These are phyloP conservation scores for Hirtodrosophila trivittata DNA, from an alignment of 2,888 invertebrate genomes.

Conservation along the genomic window DNA sequence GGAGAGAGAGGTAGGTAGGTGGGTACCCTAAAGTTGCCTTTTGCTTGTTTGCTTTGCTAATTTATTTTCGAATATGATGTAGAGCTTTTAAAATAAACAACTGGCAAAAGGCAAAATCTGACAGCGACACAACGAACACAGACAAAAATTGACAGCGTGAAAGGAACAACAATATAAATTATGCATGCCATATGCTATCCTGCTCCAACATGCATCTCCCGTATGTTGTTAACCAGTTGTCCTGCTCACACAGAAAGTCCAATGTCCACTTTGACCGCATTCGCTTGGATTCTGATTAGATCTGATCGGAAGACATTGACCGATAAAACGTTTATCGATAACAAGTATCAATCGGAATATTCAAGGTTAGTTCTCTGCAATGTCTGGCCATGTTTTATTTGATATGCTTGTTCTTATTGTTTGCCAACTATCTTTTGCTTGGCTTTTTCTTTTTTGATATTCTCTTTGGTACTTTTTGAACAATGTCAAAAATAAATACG, in stretches of 20 bases:
- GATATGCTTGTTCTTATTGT: slow-evolving; percentile 4
- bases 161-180: neutral
- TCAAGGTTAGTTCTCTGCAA: slow-evolving; percentile 48
- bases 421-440: neutral
- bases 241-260: slow-evolving; percentile 12
- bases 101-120: slow-evolving; percentile 31
- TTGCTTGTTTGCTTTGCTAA: slow-evolving; percentile 65
- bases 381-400: slow-evolving; percentile 19
- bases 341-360: neutral
- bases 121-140: slow-evolving; percentile 36
- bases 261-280: slow-evolving; percentile 23
- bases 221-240: no score
- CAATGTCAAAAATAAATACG: slow-evolving; percentile 38
- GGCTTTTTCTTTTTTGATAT: slow-evolving; percentile 1
- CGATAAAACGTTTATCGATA: slow-evolving; percentile 51
- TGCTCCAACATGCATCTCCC: neutral
- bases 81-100: slow-evolving; percentile 77
- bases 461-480: slow-evolving; percentile 57
- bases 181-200: neutral
- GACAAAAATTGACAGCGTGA: slow-evolving; percentile 7
- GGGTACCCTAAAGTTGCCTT: slow-evolving; percentile 24
- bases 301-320: slow-evolving; percentile 56
- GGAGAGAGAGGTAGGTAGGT: slow-evolving; percentile 27
- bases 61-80: slow-evolving; percentile 77
- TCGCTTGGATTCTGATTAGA: slow-evolving; percentile 19